A percentile compares a stretch with the other conserved stretches of the same genome.
phyloP scores from a whole-genome alignment of 2,888 invertebrate species.

The Dynastes hyllus region DNA sequence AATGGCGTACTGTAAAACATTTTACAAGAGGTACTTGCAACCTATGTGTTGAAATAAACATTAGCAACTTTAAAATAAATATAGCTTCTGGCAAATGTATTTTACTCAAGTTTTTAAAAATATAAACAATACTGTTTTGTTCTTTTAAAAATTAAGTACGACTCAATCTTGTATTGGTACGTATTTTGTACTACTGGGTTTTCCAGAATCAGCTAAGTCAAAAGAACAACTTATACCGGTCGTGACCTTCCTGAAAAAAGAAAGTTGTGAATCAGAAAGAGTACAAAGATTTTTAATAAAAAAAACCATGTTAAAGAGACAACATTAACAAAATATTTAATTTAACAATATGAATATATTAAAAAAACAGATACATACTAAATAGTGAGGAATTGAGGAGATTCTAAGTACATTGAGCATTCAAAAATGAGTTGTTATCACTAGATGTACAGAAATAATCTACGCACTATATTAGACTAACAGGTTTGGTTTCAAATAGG shows the following conservation, averaged over 20 bases:
- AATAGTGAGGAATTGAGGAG: slow-evolving; percentile 19
- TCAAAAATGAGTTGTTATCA: slow-evolving; percentile 7
- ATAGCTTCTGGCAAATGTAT: too few species aligned
- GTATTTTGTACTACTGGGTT: neutral
- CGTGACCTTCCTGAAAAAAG: slow-evolving; percentile 30
- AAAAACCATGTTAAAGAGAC: neutral
- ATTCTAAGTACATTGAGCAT: slow-evolving; percentile 45
- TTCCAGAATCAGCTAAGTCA: slow-evolving; percentile 1
- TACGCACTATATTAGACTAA: neutral
- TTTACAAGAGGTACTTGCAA: too few species aligned
- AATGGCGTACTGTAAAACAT: too few species aligned
- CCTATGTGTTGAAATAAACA: too few species aligned
- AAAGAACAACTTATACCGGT: neutral
- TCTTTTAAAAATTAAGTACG: neutral
- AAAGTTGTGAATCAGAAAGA: neutral
- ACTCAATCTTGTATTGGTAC: slow-evolving; percentile 6
- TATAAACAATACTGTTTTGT: slow-evolving; percentile 21
- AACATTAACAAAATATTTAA: slow-evolving; percentile 21
- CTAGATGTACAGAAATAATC: neutral
- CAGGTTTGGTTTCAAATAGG: too few species aligned
- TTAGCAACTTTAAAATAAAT: too few species aligned
- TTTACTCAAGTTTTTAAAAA: neutral
- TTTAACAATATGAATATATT: slow-evolving; percentile 22
- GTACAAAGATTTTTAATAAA: neutral
- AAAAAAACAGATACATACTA: slow-evolving; percentile 25